These are phyloP conservation scores for Oxyura jamaicensis DNA, from an alignment of 2,113 vertebrate genomes.

Conservation along the genomic window DNA sequence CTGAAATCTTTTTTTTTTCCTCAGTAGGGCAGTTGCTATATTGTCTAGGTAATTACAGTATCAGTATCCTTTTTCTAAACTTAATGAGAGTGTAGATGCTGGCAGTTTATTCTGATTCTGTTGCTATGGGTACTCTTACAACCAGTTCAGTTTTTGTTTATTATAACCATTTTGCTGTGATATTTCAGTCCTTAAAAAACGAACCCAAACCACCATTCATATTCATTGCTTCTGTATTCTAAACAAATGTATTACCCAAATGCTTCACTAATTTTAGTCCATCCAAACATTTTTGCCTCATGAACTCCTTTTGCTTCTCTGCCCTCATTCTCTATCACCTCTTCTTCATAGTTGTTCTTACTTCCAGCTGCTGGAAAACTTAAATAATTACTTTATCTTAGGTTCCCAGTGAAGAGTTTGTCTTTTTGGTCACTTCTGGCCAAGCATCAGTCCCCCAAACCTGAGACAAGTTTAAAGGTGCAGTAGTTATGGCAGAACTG, in stretches of 20 bases:
- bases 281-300: not conserved
- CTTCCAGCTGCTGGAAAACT: not conserved
- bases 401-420: not conserved
- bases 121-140: slow-evolving; percentile 19
- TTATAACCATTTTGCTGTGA: not conserved
- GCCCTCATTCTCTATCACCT: not conserved
- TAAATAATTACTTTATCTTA: not conserved
- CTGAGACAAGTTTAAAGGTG: not conserved
- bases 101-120: not conserved
- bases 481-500: too few relatives aligned
- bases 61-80: slow-evolving; percentile 4
- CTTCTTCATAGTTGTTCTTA: not conserved
- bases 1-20: not conserved
- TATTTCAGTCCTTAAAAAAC: not conserved
- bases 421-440: not conserved
- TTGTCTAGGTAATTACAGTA: slow-evolving; percentile 5
- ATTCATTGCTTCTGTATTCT: not conserved
- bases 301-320: not conserved
- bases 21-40: not conserved
- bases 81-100: not conserved
- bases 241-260: not conserved
- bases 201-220: not conserved
- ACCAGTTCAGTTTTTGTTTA: not conserved
- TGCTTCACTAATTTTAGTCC: not conserved
- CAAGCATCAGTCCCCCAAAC: not conserved